phyloP scores from a whole-genome alignment of 2,888 invertebrate genomes.

The Scaptomyza polygonia region DNA sequence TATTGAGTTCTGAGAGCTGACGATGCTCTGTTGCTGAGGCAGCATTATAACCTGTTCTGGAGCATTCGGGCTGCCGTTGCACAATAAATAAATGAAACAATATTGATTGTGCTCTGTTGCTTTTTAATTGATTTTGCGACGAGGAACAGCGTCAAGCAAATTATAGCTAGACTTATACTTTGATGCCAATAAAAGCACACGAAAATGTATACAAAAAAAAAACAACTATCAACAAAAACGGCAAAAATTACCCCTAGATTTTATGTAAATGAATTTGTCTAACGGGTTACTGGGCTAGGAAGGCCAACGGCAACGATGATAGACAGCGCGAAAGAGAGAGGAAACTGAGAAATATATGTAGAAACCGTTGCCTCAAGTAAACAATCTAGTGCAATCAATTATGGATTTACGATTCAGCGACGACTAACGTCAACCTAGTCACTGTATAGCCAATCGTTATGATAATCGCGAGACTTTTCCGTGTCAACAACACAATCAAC shows the following conservation, averaged over 20 bases:
- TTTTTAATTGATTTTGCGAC: slow-evolving; percentile 74
- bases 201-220: slow-evolving; percentile 19
- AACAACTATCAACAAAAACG: slow-evolving; percentile 5
- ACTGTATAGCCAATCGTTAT: slow-evolving; percentile 35
- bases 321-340: neutral
- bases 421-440: slow-evolving; percentile 29
- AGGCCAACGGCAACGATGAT: slow-evolving; percentile 28
- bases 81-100: slow-evolving; percentile 74
- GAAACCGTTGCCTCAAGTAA: slow-evolving; percentile 15
- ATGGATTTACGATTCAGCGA: slow-evolving; percentile 36
- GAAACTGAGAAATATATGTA: neutral
- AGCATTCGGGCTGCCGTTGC: slow-evolving; percentile 56
- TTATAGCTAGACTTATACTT: slow-evolving; percentile 63
- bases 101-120: slow-evolving; percentile 59
- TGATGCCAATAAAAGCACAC: slow-evolving; percentile 63
- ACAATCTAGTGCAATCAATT: slow-evolving; percentile 59
- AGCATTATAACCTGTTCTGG: slow-evolving; percentile 74
- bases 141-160: slow-evolving; percentile 53
- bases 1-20: slow-evolving; percentile 26
- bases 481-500: slow-evolving; percentile 40
- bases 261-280: slow-evolving; percentile 64
- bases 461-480: slow-evolving; percentile 60
- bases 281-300: slow-evolving; percentile 49
- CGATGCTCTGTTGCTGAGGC: slow-evolving; percentile 53
- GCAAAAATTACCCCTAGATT: slow-evolving; percentile 49